These are phyloP conservation scores for Porphyrio hochstetteri DNA, from an alignment of 2,113 vertebrate species.

Conservation along the genomic window DNA sequence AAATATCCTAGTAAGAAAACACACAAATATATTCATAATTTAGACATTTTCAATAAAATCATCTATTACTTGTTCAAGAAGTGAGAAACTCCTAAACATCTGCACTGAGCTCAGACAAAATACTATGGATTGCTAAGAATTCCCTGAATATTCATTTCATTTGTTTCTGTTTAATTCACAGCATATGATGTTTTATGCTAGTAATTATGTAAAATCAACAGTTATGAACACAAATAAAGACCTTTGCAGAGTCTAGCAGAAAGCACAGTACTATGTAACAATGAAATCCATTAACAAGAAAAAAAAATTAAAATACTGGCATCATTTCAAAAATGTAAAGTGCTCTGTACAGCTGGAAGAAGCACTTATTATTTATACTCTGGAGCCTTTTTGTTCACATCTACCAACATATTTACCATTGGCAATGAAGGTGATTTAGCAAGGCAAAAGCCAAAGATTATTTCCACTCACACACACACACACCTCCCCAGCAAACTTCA, in stretches of 20 bases:
- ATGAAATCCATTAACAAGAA: background rate
- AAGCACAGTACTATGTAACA: background rate
- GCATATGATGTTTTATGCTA: background rate
- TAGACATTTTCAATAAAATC: background rate
- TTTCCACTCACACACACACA: too few species aligned
- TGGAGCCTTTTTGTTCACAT: constrained; percentile 25
- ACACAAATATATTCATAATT: background rate
- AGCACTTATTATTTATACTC: constrained; percentile 35
- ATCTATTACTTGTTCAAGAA: background rate
- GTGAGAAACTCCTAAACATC: background rate
- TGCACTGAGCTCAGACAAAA: background rate
- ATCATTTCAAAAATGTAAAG: background rate
- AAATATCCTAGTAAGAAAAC: background rate
- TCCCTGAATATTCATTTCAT: constrained; percentile 21
- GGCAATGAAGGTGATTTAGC: constrained; percentile 30
- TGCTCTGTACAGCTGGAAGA: background rate
- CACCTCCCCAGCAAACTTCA: background rate
- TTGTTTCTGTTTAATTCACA: constrained; percentile 29
- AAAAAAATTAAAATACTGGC: background rate
- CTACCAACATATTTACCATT: constrained; percentile 5
- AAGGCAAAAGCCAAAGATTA: background rate
- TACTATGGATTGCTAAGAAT: constrained; percentile 16
- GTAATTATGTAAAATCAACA: constrained; percentile 33
- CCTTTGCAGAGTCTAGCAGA: background rate
- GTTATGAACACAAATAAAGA: background rate